Conservation (phyloP, 2,888 invertebrate genomes). For the Hypomecis punctinalis region DNA sequence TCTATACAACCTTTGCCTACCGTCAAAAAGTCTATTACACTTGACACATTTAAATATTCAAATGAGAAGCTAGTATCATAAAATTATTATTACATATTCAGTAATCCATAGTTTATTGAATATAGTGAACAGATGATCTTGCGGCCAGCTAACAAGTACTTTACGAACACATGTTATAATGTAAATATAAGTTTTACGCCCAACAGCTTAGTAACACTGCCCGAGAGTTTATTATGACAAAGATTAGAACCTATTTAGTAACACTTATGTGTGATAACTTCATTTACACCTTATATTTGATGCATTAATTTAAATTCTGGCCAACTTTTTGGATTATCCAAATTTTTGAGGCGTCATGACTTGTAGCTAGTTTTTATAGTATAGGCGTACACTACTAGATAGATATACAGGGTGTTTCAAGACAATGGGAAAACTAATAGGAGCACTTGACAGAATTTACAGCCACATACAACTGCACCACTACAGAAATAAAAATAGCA, state of each 20-base stretch:
- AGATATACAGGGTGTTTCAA: slow-evolving; percentile 11
- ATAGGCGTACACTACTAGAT: slow-evolving; percentile 10
- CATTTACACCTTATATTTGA: slow-evolving; percentile 33
- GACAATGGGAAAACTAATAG: slow-evolving; percentile 27
- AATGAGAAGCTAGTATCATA: no score
- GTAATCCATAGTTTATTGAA: slow-evolving; percentile 49
- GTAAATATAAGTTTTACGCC: slow-evolving; percentile 57
- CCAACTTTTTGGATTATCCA: slow-evolving; percentile 3
- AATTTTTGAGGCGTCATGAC: slow-evolving; percentile 6
- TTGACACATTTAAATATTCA: no score
- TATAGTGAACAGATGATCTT: slow-evolving; percentile 62
- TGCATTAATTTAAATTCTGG: slow-evolving; percentile 12
- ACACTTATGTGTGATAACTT: slow-evolving; percentile 39
- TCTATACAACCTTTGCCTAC: no score
- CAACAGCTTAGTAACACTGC: slow-evolving; percentile 42
- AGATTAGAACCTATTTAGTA: slow-evolving; percentile 49
- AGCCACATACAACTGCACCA: slow-evolving; percentile 74
- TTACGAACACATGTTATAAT: slow-evolving; percentile 68
- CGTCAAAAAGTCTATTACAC: not conserved
- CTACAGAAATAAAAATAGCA: slow-evolving; percentile 66
- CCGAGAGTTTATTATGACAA: slow-evolving; percentile 52
- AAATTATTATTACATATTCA: slow-evolving; percentile 19
- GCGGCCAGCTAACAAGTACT: slow-evolving; percentile 50
- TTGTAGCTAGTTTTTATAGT: not conserved
- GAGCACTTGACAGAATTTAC: slow-evolving; percentile 38